Evolutionary conservation across 2,888 invertebrate species (phyloP).

Genomic region (Smittia sp.): DNA sequence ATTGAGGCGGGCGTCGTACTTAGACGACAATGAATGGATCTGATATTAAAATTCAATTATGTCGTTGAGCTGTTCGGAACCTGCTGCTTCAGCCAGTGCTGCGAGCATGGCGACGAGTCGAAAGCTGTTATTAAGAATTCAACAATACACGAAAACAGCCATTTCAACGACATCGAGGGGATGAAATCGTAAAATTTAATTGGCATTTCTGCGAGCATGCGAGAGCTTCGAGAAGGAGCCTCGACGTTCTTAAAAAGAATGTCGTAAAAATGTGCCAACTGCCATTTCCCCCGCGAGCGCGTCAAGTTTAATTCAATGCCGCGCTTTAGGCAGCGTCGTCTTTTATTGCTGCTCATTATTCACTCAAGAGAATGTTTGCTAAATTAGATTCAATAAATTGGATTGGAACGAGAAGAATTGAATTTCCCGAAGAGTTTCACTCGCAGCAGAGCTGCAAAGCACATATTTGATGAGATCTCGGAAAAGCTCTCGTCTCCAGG

Average conservation of each 20-base stretch:
- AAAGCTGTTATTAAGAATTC: not conserved
- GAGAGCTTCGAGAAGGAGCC: not conserved
- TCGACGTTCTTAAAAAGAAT: conserved; percentile 9
- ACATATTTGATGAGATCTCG: no score
- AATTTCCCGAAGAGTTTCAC: no score
- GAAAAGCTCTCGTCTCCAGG: no score
- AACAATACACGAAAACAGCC: not conserved
- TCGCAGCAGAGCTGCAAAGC: no score
- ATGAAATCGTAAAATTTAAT: conserved; percentile 33
- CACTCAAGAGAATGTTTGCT: not conserved
- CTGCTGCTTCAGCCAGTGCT: conserved; percentile 7
- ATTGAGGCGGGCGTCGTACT: not conserved
- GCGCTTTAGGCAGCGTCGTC: not conserved
- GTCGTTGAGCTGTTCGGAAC: not conserved
- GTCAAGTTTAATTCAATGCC: conserved; percentile 24
- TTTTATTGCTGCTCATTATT: conserved; percentile 35
- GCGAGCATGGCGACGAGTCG: no score
- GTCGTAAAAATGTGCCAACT: not conserved
- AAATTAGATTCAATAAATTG: conserved; percentile 23
- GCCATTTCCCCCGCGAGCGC: not conserved
- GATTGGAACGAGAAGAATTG: not conserved
- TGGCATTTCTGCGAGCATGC: conserved; percentile 25
- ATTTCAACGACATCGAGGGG: not conserved
- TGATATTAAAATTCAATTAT: conserved; percentile 33
- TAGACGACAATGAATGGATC: no score